phyloP scores from a whole-genome alignment of 2,797 vertebrate genomes.

The Ispidina lecontei region DNA sequence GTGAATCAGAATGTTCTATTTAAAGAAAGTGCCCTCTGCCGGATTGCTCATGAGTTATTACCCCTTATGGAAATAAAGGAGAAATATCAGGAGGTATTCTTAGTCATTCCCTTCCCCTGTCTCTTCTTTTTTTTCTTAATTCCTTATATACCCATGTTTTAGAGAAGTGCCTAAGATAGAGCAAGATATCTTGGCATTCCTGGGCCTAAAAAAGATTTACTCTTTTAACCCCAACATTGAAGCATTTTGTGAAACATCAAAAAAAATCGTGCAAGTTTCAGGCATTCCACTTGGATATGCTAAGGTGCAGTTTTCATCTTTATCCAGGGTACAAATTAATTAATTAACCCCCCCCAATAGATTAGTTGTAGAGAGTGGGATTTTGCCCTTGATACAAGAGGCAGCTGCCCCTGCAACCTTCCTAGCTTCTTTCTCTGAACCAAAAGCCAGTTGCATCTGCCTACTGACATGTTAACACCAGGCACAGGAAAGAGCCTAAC shows the following conservation, averaged over 20 bases:
- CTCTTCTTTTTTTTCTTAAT: conserved; percentile 67
- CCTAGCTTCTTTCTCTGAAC: not conserved
- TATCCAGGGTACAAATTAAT: not conserved
- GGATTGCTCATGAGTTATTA: conserved; percentile 80
- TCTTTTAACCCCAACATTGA: conserved; percentile 43
- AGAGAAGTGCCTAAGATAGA: conserved; percentile 76
- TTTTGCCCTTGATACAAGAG: not conserved
- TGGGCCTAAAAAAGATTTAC: conserved; percentile 47
- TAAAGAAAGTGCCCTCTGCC: conserved; percentile 82
- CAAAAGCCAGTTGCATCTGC: not conserved
- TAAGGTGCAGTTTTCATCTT: not conserved
- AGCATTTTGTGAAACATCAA: not conserved
- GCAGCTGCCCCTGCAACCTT: too few relatives aligned
- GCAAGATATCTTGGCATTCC: conserved; percentile 66
- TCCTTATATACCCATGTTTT: conserved; percentile 81
- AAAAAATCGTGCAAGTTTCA: not conserved
- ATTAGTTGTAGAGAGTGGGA: not conserved
- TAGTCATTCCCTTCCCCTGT: conserved; percentile 78
- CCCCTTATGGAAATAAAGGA: conserved; percentile 84
- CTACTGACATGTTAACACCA: not conserved
- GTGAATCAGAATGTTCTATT: conserved; percentile 85
- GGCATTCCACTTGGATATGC: not conserved
- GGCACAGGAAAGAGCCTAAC: not conserved
- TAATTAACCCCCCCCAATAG: not conserved
- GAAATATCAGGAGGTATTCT: conserved; percentile 80